Evolutionary conservation across 1,140 invertebrate genomes (phyloP), one percentile per base, ranked within the genome.

Genomic region (Aphelinus certus): DNA sequence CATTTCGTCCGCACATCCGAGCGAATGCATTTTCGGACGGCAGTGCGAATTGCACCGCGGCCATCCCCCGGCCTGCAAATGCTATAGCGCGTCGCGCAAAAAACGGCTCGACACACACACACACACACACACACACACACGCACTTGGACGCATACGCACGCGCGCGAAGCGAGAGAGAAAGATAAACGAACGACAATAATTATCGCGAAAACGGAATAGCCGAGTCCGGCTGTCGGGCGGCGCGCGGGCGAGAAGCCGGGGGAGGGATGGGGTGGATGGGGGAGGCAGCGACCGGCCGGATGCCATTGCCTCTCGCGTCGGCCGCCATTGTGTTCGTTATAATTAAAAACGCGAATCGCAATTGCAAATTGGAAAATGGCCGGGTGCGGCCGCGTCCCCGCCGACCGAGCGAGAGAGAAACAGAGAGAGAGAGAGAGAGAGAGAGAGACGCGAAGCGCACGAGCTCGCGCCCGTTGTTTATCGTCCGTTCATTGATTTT

Each of bases 281-380:
- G 79, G 76, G 79, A 81, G 81, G 81, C 81, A 82, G 79, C 83
- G 80, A 81, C 80, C 85, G 26, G 26, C 26, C 26, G 86, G 84
- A 87, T 87, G 85, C 86, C 85, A 87, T 87, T 87, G 83, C 83
- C 81, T 81, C 81, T 83, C 78, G 79, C 77, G 81, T 82, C 80
- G 82, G 77, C 76, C 82, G 84, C 87, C 85, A 87, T 88, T 88
- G 86, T 87, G 85, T 88, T 88, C 85, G 86, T 87, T 88, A 87
- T 88, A 88, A 88, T 88, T 88, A 88, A 88, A 88, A 88, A 88
- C 86, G 84, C 87, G 82, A 88, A 86, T 88, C 86, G 85, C 86
- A 88, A 88, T 88, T 87, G 87, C 86, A 87, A 88, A 88, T 88
- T 88, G 87, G 86, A 88, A 88, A 88, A 87, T 87, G 82, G 84